Evolutionary conservation across 2,113 vertebrate species (phyloP).

Genomic region (Poicephalus meyeri): DNA sequence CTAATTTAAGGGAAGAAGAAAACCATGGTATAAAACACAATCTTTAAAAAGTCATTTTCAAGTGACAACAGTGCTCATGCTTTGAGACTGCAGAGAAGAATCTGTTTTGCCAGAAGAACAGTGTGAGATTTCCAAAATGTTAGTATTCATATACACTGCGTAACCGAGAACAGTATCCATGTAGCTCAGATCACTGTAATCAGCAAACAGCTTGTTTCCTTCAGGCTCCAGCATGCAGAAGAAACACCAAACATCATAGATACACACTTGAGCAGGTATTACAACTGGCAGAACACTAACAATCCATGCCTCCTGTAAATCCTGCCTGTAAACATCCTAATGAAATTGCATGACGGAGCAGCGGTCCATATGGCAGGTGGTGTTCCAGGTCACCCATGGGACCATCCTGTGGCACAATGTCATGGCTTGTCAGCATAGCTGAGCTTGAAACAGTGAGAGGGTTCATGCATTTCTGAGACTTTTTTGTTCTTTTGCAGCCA

Average conservation of each 20-base stretch:
- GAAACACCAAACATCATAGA: background rate
- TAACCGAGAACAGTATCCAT: background rate
- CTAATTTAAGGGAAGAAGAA: background rate
- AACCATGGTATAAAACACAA: background rate
- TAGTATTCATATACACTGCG: background rate
- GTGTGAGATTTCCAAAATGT: background rate
- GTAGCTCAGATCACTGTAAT: background rate
- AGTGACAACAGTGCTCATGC: background rate
- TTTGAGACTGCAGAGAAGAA: slow-evolving; percentile 22
- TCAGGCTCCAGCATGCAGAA: background rate
- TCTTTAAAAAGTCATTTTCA: background rate
- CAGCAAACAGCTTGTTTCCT: background rate
- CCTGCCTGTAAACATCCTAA: background rate
- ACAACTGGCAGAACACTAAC: background rate
- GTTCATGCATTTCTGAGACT: slow-evolving; percentile 41
- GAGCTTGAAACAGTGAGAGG: slow-evolving; percentile 27
- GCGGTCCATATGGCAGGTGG: background rate
- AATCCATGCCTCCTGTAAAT: background rate
- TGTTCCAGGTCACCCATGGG: slow-evolving; percentile 31
- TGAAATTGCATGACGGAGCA: background rate
- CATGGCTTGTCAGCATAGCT: slow-evolving; percentile 31
- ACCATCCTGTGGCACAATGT: slow-evolving; percentile 19
- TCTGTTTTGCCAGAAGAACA: background rate
- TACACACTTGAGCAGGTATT: background rate
- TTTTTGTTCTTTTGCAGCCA: slow-evolving; percentile 52